Base-by-base conservation (phyloP, 2,888 invertebrate genomes). In the Branchellion lobata region DNA sequence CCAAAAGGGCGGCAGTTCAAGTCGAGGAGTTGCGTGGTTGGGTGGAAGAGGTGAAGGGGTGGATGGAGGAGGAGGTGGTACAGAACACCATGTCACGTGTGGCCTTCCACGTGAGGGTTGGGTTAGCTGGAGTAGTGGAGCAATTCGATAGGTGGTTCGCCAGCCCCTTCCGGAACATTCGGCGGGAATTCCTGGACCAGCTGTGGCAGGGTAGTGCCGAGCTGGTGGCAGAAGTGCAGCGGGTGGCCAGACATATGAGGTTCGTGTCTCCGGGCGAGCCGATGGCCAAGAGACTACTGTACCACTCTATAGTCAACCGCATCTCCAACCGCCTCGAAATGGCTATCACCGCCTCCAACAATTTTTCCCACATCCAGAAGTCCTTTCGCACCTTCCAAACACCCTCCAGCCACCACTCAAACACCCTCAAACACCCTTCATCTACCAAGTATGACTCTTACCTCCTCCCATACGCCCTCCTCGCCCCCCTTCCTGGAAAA, bases 241-340 rank as follows among this genome's bases (percentile, higher is more conserved):
- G 61, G 61, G 61, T n/a, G 21, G 61, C 61, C 21, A 8, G 24
- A 5, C 61, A 57, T 3, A 18, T 57, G 61, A 57, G 61, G 24
- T 57, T 57, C n/a, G 61, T n/a, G 14, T 24, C n/a, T 18, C n/a
- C n/a, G n/a, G n/a, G n/a, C n/a, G 61, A 57, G 21, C 61, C 61
- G 5, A 3, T 57, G 3, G 24, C n/a, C 24, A 18, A 24, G n/a
- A 57, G 21, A 24, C 21, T 57, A 5, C 14, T 57, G 3, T 57
- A 24, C 61, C 61, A 57, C 61, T 57, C 61, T n/a, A 24, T 57
- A 5, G 3, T 18, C 61, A 18, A 8, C 8, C 61, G 21, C 61
- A 5, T 57, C 61, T 57, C 61, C 61, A 57, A 57, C 61, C 61
- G 24, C n/a, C 61, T 57, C 61, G 61, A 57, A 57, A n/a, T 57